Evolutionary conservation across 2,888 invertebrate genomes (phyloP), one percentile per base, ranked within the genome.

Genomic region (Dinocampus coccinellae): DNA sequence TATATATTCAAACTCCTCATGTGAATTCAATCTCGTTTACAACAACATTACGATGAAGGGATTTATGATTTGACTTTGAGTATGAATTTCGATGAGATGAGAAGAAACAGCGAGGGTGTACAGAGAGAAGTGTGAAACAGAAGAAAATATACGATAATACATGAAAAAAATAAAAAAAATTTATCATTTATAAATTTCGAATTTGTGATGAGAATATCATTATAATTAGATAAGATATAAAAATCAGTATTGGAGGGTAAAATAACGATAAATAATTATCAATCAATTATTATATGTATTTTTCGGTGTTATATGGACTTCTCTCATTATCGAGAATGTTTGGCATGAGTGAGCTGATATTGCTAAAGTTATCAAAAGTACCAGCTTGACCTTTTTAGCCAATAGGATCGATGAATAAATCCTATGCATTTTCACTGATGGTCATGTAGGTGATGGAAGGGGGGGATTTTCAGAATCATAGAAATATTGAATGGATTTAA

Each of bases 321-420:
- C 42, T 52, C 39, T 42, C 39, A 24, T 55, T 9, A n/a, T 13
- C 63, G 11, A 63, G 52, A 52, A 33, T 63, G 29, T 29, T 63
- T 47, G 29, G 39, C 16, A 16, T 26, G 22, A 63, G 63, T 63
- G 63, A 47, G 52, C 58, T n/a, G 66, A 66, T 66, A 66, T 66
- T 66, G 66, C 58, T 39, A 20, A 42, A 66, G 58, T 66, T 66
- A 58, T 66, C 58, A 26, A 66, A 58, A 42, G 66, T 34, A 42
- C 65, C 33, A 57, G 66, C 61, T 61, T 66, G 66, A 57, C 66
- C 66, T 42, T 39, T 57, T 57, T 55, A 47, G 42, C 20, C 60
- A 60, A 47, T 16, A 47, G 16, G 16, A 3, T 16, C 47, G 47
- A 47, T 24, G 55, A 42, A 20, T 29, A 24, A 63, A 20, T 63